Base-by-base conservation (phyloP, 1,140 invertebrate species). In the Eriocheir sinensis region DNA sequence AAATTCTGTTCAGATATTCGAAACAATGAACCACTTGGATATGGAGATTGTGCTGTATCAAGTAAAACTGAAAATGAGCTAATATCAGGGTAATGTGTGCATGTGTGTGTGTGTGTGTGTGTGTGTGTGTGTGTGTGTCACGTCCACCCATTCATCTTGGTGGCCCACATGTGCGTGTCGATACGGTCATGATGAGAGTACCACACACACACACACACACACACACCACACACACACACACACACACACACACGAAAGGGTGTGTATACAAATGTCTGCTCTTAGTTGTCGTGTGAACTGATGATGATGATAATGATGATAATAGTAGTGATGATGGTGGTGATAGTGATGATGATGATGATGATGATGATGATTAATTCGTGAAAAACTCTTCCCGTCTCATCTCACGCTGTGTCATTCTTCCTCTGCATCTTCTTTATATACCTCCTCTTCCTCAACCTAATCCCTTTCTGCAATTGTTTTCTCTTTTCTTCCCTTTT, bases 1-100 rank as follows among this genome's bases (percentile, higher is more conserved):
- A 34, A 53, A 89, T 89, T 53, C 48, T 27, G 41, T 48, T 53
- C 88, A 38, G 88, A 89, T 89, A 89, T 30, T 48, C 41, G 8
- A n/a, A 17, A 17, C 53, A 89, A 89, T 53, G 41, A 53, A 89
- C 30, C 17, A 30, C n/a, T n/a, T 44, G 41, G 88, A 89, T 72
- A 92, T 36, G 34, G n/a, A 6, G 72, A n/a, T 40, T 83, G 81
- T 83, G 32, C 30, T 12, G 27, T 34, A 40, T 36, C 36, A 40
- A 83, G 34, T 9, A 83, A 83, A 36, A 83, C 36, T 36, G 4
- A 36, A 83, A 36, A 12, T 83, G 6, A 9, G 36, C 36, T 32
- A 9, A 27, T 32, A 83, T 15, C 32, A 36, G 34, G 12, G 27
- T 72, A 72, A 72, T 72, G 27, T 72, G 27, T 72, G 27, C 27